Conservation (phyloP, 2,888 invertebrate genomes). For the Drosophila leonis region DNA sequence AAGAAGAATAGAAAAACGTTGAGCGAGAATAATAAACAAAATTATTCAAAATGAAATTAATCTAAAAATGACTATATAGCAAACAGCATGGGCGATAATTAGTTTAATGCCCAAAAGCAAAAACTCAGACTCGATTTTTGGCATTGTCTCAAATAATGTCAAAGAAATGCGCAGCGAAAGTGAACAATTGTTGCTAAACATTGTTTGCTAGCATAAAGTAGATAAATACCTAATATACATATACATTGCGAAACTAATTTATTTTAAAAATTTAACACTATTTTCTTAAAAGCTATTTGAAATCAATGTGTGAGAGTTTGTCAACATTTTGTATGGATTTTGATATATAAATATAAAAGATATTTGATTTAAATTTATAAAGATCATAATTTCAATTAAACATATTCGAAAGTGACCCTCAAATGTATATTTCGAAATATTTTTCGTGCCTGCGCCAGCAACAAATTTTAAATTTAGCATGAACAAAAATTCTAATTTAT, state of each 20-base stretch:
- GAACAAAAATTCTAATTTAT: constrained; percentile 53
- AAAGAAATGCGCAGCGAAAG: constrained; percentile 60
- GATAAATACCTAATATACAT: not conserved
- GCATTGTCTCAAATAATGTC: constrained; percentile 53
- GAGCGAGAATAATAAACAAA: constrained; percentile 76
- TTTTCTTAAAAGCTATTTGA: constrained; percentile 44
- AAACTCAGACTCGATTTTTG: constrained; percentile 38
- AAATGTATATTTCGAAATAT: constrained; percentile 79
- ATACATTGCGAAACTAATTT: constrained; percentile 37
- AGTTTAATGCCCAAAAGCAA: constrained; percentile 40
- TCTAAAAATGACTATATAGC: constrained; percentile 48
- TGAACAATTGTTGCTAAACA: constrained; percentile 52
- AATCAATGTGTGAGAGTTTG: constrained; percentile 28
- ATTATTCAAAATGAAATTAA: constrained; percentile 77
- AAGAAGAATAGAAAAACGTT: constrained; percentile 31
- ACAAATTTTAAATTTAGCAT: constrained; percentile 73
- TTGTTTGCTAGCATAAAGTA: constrained; percentile 14
- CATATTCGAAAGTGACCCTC: constrained; percentile 75
- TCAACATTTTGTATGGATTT: constrained; percentile 39
- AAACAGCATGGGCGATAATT: constrained; percentile 63
- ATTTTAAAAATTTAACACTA: constrained; percentile 35
- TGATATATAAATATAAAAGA: constrained; percentile 14
- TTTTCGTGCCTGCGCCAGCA: constrained; percentile 70
- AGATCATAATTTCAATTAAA: constrained; percentile 58
- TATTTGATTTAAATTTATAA: constrained; percentile 53